These are phyloP conservation scores for Dolomedes plantarius DNA, from an alignment of 2,888 invertebrate genomes.

Conservation along the genomic window DNA sequence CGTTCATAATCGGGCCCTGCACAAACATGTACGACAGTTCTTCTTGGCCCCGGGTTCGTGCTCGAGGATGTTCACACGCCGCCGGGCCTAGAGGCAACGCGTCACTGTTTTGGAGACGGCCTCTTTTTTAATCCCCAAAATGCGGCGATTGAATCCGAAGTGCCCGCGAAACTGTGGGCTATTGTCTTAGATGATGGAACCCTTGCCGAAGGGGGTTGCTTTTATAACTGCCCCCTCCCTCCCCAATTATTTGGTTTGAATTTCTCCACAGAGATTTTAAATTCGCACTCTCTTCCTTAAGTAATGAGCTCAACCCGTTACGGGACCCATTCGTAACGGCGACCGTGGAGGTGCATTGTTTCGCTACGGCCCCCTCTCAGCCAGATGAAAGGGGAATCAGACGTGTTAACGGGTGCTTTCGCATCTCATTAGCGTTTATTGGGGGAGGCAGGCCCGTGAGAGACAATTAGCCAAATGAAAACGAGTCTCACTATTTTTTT, in stretches of 20 bases:
- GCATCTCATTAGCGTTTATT: slow-evolving; percentile 1
- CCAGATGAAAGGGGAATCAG: neutral
- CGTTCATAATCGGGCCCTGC: too few relatives aligned
- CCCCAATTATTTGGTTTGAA: slow-evolving; percentile 51
- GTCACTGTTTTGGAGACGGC: neutral
- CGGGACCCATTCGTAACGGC: neutral
- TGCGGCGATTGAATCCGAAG: slow-evolving; percentile 33
- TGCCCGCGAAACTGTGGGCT: slow-evolving; percentile 8
- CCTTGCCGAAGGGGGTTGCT: neutral
- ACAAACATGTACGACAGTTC: too few relatives aligned
- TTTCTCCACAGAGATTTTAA: slow-evolving; percentile 29
- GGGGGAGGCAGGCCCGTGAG: too few relatives aligned
- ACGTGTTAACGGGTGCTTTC: too few relatives aligned
- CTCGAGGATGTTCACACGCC: too few relatives aligned
- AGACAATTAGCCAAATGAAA: too few relatives aligned
- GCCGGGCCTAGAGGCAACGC: too few relatives aligned
- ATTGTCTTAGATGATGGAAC: slow-evolving; percentile 35
- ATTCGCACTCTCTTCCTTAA: neutral
- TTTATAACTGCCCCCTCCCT: slow-evolving; percentile 18
- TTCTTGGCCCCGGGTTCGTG: too few relatives aligned
- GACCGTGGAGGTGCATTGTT: neutral
- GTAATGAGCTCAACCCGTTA: neutral
- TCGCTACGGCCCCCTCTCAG: too few relatives aligned
- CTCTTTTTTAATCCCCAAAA: slow-evolving; percentile 44
- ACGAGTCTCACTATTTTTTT: too few relatives aligned